A percentile compares a stretch with the other conserved stretches of the same genome.
Conservation (phyloP, 2,888 invertebrate genomes). For the Drosophila villosipedis region DNA sequence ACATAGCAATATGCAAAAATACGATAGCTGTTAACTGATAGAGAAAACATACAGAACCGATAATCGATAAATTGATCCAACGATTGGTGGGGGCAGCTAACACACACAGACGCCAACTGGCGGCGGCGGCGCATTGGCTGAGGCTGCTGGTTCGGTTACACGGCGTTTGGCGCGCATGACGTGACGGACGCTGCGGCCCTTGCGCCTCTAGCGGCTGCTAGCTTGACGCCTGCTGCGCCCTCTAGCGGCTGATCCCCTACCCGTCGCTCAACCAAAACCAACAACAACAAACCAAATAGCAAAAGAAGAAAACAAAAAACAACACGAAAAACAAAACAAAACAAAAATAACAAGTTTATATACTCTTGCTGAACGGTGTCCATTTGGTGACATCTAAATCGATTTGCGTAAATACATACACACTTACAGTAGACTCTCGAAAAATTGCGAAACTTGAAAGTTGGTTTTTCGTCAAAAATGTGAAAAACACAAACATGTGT, state of each 20-base stretch:
- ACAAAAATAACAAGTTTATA: constrained; percentile 4
- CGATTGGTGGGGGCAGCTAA: constrained; percentile 14
- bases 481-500: not conserved
- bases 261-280: constrained; percentile 36
- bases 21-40: constrained; percentile 41
- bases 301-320: constrained; percentile 12
- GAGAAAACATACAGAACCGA: constrained; percentile 15
- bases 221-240: constrained; percentile 21
- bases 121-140: constrained; percentile 46
- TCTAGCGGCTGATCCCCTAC: not conserved
- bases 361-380: not conserved
- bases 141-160: constrained; percentile 73
- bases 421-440: constrained; percentile 2
- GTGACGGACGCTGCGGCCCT: constrained; percentile 30
- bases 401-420: not conserved
- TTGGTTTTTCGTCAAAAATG: too few relatives aligned
- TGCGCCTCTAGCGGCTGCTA: constrained; percentile 30
- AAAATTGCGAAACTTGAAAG: not conserved
- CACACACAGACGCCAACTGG: constrained; percentile 37
- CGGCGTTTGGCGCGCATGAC: constrained; percentile 32
- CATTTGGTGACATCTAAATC: not conserved
- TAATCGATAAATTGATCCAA: constrained; percentile 27
- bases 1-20: constrained; percentile 35
- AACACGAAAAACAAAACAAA: constrained; percentile 5
- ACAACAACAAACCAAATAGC: constrained; percentile 29